phyloP scores from a whole-genome alignment of 2,797 vertebrate species.

The Esox masquinongy region DNA sequence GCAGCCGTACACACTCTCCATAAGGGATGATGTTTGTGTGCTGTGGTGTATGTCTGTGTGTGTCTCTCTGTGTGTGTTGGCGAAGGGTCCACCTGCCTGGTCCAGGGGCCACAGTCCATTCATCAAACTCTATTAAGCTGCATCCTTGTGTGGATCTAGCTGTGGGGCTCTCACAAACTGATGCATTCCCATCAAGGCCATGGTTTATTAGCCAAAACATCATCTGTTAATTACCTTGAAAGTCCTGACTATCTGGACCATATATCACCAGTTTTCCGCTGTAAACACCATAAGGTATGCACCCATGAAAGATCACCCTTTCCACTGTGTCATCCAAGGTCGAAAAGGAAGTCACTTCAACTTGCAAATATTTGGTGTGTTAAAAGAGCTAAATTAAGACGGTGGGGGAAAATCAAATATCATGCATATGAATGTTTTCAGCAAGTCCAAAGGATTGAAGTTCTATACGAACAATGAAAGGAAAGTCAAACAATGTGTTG shows the following conservation, averaged over 20 bases:
- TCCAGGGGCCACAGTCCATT: slow-evolving; percentile 61
- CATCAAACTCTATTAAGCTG: slow-evolving; percentile 68
- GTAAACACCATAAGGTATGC: slow-evolving; percentile 70
- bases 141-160: slow-evolving; percentile 55
- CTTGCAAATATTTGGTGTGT: not conserved
- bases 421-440: not conserved
- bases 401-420: not conserved
- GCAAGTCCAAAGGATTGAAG: not conserved
- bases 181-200: slow-evolving; percentile 61
- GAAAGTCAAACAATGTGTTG: not conserved
- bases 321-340: slow-evolving; percentile 55
- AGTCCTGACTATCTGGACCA: slow-evolving; percentile 53
- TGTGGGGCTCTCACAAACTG: slow-evolving; percentile 59
- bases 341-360: slow-evolving; percentile 30
- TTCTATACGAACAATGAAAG: too few species aligned
- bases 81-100: slow-evolving; percentile 61
- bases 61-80: slow-evolving; percentile 6
- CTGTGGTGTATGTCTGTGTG: slow-evolving; percentile 16
- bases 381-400: not conserved
- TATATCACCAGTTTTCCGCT: slow-evolving; percentile 65
- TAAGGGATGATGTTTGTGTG: slow-evolving; percentile 45
- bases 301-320: slow-evolving; percentile 54
- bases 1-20: slow-evolving; percentile 65
- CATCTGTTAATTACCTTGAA: slow-evolving; percentile 76
- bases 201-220: slow-evolving; percentile 69